Percentiles rank a stretch among this genome's conserved stretches.
Conservation (phyloP, 2,113 vertebrate genomes). For the Silurus meridionalis region DNA sequence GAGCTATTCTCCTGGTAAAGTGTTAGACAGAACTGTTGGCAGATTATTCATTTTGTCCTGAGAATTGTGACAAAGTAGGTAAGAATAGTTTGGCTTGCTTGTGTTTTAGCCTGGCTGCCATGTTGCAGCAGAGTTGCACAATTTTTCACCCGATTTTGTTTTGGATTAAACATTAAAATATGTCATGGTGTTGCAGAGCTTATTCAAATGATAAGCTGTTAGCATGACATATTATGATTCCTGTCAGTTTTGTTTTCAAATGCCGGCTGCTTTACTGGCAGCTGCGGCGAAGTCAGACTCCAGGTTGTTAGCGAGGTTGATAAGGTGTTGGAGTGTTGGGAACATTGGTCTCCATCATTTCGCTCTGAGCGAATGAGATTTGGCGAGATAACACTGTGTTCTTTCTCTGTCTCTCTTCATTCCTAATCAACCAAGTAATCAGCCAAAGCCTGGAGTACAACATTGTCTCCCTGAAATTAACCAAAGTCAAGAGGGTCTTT, state of each 20-base stretch:
- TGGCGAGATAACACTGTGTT: conserved; percentile 55
- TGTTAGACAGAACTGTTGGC: conserved; percentile 17
- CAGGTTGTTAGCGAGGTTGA: conserved; percentile 23
- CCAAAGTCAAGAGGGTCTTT: conserved; percentile 57
- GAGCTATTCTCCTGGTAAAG: conserved; percentile 53
- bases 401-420: conserved; percentile 58
- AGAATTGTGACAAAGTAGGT: neutral
- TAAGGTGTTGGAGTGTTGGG: conserved; percentile 34
- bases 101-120: neutral
- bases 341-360: conserved; percentile 61
- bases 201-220: conserved; percentile 9
- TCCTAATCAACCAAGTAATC: conserved; percentile 57
- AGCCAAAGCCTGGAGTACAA: conserved; percentile 49
- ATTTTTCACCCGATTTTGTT: neutral
- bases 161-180: conserved; percentile 3
- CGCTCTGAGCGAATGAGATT: conserved; percentile 68
- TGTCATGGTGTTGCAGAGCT: neutral
- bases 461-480: conserved; percentile 47
- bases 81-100: conserved; percentile 1
- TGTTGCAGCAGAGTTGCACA: neutral
- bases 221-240: conserved; percentile 26
- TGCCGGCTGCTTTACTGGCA: conserved; percentile 1
- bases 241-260: conserved; percentile 4
- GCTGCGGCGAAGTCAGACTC: conserved; percentile 29
- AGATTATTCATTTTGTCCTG: conserved; percentile 15